Base-by-base conservation (phyloP, 53 echinoderm and acorn worm species). In the Arbacia lixula region DNA sequence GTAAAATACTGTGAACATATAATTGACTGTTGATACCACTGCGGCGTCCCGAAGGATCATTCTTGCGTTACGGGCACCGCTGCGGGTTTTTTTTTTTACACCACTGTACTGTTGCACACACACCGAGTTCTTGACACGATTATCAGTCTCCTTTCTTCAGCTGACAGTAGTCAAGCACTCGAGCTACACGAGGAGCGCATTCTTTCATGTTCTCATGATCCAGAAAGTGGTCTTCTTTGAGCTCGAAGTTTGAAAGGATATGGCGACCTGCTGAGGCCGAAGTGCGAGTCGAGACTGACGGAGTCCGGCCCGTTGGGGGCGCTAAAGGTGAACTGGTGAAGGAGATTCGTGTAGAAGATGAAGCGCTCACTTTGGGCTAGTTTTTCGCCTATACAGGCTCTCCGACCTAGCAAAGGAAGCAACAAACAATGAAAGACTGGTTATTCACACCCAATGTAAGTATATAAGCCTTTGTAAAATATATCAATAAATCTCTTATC, bases 331-430 rank as follows among this genome's bases (percentile, higher is more conserved):
- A 87, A 57, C 2, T 61, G 66, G 3, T 87, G 87, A 40, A 87
- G 30, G 19, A 75, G 67, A 30, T 87, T 78, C 10, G 79, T 78
- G 87, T 40, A 66, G 51, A 78, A 73, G 78, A 68, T 87, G 79
- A 64, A 87, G 40, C 78, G 73, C 33, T 87, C 87, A 21, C 78
- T 87, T 30, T 73, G 63, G 24, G 79, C 79, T 11, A 79, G 43
- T 35, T 87, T 78, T n/a, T 79, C 87, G 2, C 87, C 87, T n/a
- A 65, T 24, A 52, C 87, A 86, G 1, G 63, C 78, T 2, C 87
- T 65, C 28, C 87, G 78, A 51, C 87, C 87, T 86, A 51, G n/a
- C n/a, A n/a, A n/a, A n/a, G n/a, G n/a, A n/a, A n/a, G n/a, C n/a
- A n/a, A 10, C 21, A 39, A 37, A 24, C 33, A 17, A 34, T 2